Evolutionary conservation across 1,140 invertebrate species (phyloP), one percentile per base, ranked within the genome.

Genomic region (Bombus pascuorum): DNA sequence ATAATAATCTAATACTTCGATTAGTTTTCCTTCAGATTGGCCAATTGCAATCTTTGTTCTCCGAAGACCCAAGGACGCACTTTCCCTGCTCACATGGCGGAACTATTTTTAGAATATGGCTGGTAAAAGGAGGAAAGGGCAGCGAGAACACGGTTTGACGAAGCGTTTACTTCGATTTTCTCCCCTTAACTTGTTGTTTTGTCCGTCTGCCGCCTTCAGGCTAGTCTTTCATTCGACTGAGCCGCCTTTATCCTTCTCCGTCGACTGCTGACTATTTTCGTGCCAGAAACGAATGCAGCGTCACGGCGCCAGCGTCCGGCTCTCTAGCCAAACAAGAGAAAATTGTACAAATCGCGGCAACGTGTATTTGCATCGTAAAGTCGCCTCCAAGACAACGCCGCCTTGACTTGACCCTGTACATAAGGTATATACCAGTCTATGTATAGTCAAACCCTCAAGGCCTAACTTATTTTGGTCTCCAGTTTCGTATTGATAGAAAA

Each of bases 231-330:
- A 53, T 77, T 44, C 72, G 62, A 25, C 72, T 34, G n/a, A 47
- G 53, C 42, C 44, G 65, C 81, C 59, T 66, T 66, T 77, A 76
- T 76, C 68, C 28, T 81, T 72, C 80, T 28, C 72, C 71, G 57
- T 59, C 71, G 53, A 70, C 81, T 83, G 57, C 32, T 71, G 39
- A 77, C 81, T 83, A 83, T 83, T 83, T 83, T 83, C 44, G 74
- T 83, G 73, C 22, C n/a, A 12, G n/a, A 34, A 72, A 47, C 77
- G 77, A 72, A 81, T n/a, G 44, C 81, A 66, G 73, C 62, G 47
- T 68, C 39, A 47, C 81, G 81, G 47, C 81, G 81, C 62, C 73
- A 53, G 73, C 73, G 22, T 37, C 47, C 13, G 39, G 32, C 39
- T 68, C 32, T 37, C 9, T 70, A 68, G 76, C 15, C 59, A 15